Evolutionary conservation across 2,113 vertebrate genomes (phyloP), one percentile per base, ranked within the genome.

Genomic region (Mastomys natalensis): DNA sequence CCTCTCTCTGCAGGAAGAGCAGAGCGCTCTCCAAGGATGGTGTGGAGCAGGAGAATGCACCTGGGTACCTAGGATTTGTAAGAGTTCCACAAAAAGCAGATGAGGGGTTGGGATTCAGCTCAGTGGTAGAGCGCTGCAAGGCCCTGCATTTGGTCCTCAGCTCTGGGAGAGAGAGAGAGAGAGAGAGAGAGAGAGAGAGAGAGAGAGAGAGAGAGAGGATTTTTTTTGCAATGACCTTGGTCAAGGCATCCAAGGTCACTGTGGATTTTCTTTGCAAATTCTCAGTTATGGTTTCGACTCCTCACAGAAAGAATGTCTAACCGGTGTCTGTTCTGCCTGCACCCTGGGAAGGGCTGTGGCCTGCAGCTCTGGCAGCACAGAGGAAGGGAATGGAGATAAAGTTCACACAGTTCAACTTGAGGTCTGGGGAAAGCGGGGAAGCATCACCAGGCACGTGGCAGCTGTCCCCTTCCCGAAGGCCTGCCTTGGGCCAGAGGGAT

Each of bases 161-260:
- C 51, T n/a, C n/a, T n/a, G n/a, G n/a, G n/a, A n/a, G n/a, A n/a
- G n/a, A n/a, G n/a, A n/a, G n/a, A n/a, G n/a, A n/a, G n/a, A n/a
- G n/a, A n/a, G n/a, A n/a, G n/a, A n/a, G n/a, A n/a, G n/a, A n/a
- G n/a, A n/a, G n/a, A n/a, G n/a, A n/a, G n/a, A n/a, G n/a, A n/a
- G n/a, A n/a, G n/a, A n/a, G n/a, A n/a, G n/a, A n/a, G n/a, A n/a
- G n/a, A n/a, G n/a, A n/a, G n/a, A n/a, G n/a, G n/a, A n/a, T n/a
- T n/a, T n/a, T n/a, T 89, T 70, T 91, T 90, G 21, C 31, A 85
- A 17, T 94, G 86, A 95, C 92, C 92, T 95, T 96, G 88, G 21
- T 81, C 84, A 81, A 89, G 72, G 72, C 9, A 51, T 34, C 96
- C 93, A 97, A 96, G 90, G 95, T 96, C 66, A 93, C 34, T 51